phyloP scores from a whole-genome alignment of 2,113 vertebrate species.

The Rhea pennata region DNA sequence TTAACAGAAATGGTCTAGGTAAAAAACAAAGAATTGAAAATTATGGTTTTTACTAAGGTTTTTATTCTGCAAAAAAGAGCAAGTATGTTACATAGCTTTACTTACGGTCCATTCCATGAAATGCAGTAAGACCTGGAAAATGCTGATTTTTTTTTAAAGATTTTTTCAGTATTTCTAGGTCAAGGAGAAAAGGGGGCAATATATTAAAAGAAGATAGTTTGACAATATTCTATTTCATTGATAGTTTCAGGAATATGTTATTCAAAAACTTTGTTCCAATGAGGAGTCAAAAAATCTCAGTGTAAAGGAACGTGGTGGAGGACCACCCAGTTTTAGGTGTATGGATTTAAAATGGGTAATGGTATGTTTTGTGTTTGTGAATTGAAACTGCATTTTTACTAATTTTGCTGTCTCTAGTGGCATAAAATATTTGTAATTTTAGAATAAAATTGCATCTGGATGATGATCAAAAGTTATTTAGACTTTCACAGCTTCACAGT shows the following conservation, averaged over 20 bases:
- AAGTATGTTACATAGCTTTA: neutral
- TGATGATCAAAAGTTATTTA: neutral
- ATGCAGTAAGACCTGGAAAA: neutral
- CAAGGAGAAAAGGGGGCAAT: neutral
- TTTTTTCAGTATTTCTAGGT: neutral
- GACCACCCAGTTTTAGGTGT: neutral
- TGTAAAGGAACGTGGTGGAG: neutral
- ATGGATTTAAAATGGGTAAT: neutral
- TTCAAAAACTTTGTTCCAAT: neutral
- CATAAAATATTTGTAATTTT: neutral
- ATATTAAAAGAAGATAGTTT: neutral
- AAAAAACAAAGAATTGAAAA: neutral
- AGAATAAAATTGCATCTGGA: neutral
- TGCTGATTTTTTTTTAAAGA: neutral
- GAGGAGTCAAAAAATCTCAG: neutral
- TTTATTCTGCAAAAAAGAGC: neutral
- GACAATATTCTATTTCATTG: neutral
- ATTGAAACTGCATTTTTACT: neutral
- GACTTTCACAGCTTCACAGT: neutral
- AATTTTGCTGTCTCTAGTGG: neutral
- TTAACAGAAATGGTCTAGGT: neutral
- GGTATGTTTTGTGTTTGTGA: neutral
- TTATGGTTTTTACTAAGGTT: neutral
- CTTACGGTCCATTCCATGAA: neutral
- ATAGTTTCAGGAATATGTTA: neutral